These are phyloP conservation scores for Trialeurodes vaporariorum DNA, from an alignment of 1,140 invertebrate species.

Conservation along the genomic window DNA sequence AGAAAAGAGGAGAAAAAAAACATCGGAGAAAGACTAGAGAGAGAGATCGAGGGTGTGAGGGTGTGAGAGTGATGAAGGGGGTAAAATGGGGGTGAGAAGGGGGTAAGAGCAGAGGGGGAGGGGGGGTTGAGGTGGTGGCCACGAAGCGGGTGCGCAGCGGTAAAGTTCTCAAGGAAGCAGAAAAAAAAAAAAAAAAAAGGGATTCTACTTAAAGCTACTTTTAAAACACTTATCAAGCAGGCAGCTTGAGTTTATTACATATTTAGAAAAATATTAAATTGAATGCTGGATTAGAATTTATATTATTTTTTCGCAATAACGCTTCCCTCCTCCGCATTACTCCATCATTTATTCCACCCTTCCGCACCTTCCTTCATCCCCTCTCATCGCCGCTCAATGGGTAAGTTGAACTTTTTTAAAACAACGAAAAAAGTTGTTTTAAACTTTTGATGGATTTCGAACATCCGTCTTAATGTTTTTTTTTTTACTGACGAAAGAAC, in stretches of 20 bases:
- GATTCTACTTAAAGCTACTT: conserved; percentile 4
- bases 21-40: too few relatives aligned
- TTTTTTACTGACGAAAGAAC: too few relatives aligned
- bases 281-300: neutral
- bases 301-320: conserved; percentile 1
- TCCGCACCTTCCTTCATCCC: neutral
- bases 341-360: neutral
- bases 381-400: too few relatives aligned
- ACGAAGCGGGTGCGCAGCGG: too few relatives aligned
- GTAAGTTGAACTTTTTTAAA: too few relatives aligned
- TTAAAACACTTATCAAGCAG: neutral
- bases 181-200: conserved; percentile 4
- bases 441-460: too few relatives aligned
- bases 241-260: neutral
- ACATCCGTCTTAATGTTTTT: too few relatives aligned
- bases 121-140: too few relatives aligned
- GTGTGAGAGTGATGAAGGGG: too few relatives aligned
- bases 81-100: neutral
- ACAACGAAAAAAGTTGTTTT: too few relatives aligned
- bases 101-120: neutral
- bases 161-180: neutral
- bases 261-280: conserved; percentile 1
- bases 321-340: neutral
- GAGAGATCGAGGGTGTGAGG: too few relatives aligned
- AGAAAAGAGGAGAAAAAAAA: neutral